Percentiles rank a stretch among this genome's conserved stretches.
These are phyloP conservation scores for Pachypanchax playfairii DNA, from an alignment of 2,113 vertebrate genomes.

Conservation along the genomic window DNA sequence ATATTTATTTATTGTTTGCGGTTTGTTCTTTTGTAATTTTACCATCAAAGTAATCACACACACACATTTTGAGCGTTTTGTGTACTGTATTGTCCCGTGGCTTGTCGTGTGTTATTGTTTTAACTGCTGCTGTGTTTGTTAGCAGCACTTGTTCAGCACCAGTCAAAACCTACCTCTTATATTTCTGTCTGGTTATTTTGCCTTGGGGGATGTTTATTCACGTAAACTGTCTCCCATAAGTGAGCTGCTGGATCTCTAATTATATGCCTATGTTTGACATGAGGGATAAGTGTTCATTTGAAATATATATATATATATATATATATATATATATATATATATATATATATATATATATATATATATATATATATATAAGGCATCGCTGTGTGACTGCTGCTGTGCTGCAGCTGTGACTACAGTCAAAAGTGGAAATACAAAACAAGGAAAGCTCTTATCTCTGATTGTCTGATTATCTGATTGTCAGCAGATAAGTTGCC, in stretches of 20 bases:
- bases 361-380: too few relatives aligned
- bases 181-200: conserved; percentile 46
- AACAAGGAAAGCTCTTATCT: not conserved
- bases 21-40: conserved; percentile 25
- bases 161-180: conserved; percentile 41
- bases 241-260: conserved; percentile 39
- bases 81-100: conserved; percentile 22
- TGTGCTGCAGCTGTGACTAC: conserved; percentile 3
- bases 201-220: conserved; percentile 41
- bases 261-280: conserved; percentile 47
- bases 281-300: conserved; percentile 33
- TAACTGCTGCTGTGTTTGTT: conserved; percentile 26
- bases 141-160: conserved; percentile 49
- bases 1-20: conserved; percentile 6
- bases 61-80: conserved; percentile 15
- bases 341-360: too few relatives aligned
- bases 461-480: too few relatives aligned
- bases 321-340: too few relatives aligned
- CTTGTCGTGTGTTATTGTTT: conserved; percentile 30
- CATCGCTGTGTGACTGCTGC: not conserved
- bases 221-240: conserved; percentile 27
- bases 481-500: conserved; percentile 2
- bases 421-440: conserved; percentile 11
- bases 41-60: conserved; percentile 11
- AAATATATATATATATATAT: too few relatives aligned